Percentiles rank a stretch among this genome's conserved stretches.
These are phyloP conservation scores for Polydrusus pterygomalis DNA, from an alignment of 2,888 invertebrate species.

Conservation along the genomic window DNA sequence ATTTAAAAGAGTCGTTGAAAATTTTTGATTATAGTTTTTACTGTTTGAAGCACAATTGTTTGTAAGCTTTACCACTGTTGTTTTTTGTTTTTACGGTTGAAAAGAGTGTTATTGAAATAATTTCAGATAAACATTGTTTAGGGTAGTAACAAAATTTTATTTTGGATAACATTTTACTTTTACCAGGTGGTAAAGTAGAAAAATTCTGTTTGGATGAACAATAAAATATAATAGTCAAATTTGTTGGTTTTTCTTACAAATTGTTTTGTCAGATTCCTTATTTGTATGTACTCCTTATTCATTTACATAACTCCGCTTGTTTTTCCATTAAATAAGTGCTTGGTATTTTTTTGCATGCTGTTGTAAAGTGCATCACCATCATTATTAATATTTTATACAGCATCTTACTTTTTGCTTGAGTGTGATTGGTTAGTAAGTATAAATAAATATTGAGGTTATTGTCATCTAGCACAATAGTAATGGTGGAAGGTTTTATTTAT, in stretches of 20 bases:
- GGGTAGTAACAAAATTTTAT: slow-evolving; percentile 25
- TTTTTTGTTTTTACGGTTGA: slow-evolving; percentile 25
- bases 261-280: not conserved
- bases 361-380: not conserved
- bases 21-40: slow-evolving; percentile 33
- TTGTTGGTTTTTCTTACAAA: slow-evolving; percentile 18
- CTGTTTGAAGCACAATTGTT: slow-evolving; percentile 12
- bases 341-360: slow-evolving; percentile 1
- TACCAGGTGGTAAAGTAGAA: slow-evolving; percentile 42
- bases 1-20: slow-evolving; percentile 19
- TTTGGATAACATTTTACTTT: slow-evolving; percentile 40
- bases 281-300: not conserved
- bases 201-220: slow-evolving; percentile 23
- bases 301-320: no score
- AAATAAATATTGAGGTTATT: not conserved
- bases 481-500: not conserved
- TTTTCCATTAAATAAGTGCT: not conserved
- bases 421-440: not conserved
- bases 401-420: not conserved
- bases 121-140: slow-evolving; percentile 33
- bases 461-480: not conserved
- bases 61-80: slow-evolving; percentile 48
- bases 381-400: not conserved
- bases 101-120: slow-evolving; percentile 21
- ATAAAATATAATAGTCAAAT: slow-evolving; percentile 19